Evolutionary conservation across 2,113 vertebrate genomes (phyloP).

Genomic region (Apaloderma vittatum): DNA sequence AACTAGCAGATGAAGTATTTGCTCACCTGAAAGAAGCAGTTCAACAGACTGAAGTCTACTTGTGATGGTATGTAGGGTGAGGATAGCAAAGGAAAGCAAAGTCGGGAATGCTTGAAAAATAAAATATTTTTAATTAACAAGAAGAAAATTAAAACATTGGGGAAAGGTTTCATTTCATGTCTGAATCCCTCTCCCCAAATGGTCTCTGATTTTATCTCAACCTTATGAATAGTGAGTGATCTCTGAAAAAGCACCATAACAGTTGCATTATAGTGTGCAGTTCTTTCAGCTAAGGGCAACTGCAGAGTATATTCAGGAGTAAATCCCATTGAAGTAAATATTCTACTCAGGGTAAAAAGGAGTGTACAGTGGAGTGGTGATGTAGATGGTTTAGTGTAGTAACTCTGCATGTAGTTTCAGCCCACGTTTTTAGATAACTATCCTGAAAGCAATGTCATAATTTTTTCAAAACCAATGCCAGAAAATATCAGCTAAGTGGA

Average conservation of each 20-base stretch:
- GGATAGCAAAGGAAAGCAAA: conserved; percentile 82
- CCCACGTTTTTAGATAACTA: not conserved
- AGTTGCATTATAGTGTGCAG: not conserved
- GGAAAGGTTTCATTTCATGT: conserved; percentile 60
- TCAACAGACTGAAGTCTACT: conserved; percentile 80
- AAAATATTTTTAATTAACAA: conserved; percentile 80
- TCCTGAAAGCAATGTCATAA: not conserved
- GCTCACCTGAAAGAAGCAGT: conserved; percentile 79
- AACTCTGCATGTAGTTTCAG: not conserved
- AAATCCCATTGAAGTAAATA: not conserved
- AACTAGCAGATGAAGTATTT: conserved; percentile 76
- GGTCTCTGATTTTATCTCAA: conserved; percentile 19
- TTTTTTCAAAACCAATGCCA: not conserved
- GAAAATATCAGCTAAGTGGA: not conserved
- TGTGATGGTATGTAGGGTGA: conserved; percentile 81
- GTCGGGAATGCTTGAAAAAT: conserved; percentile 82
- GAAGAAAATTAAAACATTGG: conserved; percentile 56
- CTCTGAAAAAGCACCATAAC: not conserved
- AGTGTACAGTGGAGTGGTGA: not conserved
- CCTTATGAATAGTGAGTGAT: not conserved
- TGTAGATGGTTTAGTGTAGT: not conserved
- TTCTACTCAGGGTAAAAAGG: not conserved
- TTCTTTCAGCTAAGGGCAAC: not conserved
- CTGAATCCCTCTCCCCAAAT: conserved; percentile 43
- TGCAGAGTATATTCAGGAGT: not conserved